Conservation (phyloP, 2,113 vertebrate species). For the Nestor notabilis region DNA sequence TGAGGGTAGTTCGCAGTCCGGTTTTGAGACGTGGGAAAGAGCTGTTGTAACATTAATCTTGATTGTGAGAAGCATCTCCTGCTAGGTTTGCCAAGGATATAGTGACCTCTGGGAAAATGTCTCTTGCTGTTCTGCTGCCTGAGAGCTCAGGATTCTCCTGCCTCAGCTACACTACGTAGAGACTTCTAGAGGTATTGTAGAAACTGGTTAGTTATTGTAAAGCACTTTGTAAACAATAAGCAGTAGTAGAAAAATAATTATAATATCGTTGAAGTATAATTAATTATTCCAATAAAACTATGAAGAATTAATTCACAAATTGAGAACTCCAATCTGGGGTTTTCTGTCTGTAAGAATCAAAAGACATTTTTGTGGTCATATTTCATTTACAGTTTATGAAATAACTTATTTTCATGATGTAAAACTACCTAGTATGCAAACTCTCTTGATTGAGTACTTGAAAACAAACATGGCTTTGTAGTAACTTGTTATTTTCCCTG, state of each 20-base stretch:
- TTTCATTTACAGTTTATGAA: conserved; percentile 4
- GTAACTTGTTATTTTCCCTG: conserved; percentile 31
- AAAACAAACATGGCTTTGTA: conserved; percentile 47
- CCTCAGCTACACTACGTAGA: not conserved
- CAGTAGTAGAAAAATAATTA: not conserved
- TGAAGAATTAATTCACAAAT: not conserved
- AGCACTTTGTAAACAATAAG: not conserved
- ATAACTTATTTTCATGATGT: not conserved
- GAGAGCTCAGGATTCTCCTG: not conserved
- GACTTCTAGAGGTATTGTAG: not conserved
- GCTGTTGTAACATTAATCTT: not conserved
- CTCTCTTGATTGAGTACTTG: not conserved
- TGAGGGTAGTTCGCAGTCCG: not conserved
- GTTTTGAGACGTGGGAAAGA: not conserved
- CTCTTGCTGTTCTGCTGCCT: not conserved
- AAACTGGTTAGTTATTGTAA: not conserved
- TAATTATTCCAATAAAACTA: not conserved
- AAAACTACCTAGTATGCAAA: conserved; percentile 8
- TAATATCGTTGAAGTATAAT: not conserved
- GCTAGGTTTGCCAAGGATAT: not conserved
- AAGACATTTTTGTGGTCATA: conserved; percentile 17
- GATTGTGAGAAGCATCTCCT: not conserved
- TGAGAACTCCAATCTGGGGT: not conserved
- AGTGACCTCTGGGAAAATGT: not conserved
- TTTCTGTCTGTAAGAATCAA: not conserved